These are phyloP conservation scores for Corythoichthys haematopterus DNA, from an alignment of 2,113 vertebrate genomes.

Conservation along the genomic window DNA sequence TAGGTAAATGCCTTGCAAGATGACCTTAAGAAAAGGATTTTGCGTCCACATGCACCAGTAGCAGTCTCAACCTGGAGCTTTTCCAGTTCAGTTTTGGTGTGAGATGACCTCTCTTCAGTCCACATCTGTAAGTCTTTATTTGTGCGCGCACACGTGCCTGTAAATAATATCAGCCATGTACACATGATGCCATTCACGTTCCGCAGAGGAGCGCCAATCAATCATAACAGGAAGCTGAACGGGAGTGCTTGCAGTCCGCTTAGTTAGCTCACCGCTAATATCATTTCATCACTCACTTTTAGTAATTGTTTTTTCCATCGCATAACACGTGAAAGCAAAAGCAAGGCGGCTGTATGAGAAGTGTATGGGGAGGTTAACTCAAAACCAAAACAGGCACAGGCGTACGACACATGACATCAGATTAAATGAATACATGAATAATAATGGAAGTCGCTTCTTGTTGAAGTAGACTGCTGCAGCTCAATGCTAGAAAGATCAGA, in stretches of 20 bases:
- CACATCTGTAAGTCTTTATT: constrained; percentile 19
- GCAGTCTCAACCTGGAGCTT: constrained; percentile 29
- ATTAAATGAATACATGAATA: constrained; percentile 73
- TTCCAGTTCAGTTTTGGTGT: constrained; percentile 27
- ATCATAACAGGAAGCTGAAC: constrained; percentile 20
- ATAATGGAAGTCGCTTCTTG: constrained; percentile 49
- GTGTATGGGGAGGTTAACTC: constrained; percentile 2
- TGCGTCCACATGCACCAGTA: constrained; percentile 23
- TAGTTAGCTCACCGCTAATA: constrained; percentile 61
- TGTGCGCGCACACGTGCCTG: constrained; percentile 5
- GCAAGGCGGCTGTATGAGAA: constrained; percentile 5
- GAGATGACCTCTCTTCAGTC: constrained; percentile 20
- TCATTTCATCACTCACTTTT: constrained; percentile 61
- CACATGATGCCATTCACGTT: constrained; percentile 41
- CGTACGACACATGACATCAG: constrained; percentile 74
- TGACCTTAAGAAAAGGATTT: constrained; percentile 43
- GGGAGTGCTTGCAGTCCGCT: constrained; percentile 22
- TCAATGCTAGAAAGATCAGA: not conserved
- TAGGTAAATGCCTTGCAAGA: constrained; percentile 59
- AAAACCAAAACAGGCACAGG: constrained; percentile 16
- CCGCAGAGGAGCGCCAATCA: constrained; percentile 26
- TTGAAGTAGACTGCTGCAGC: constrained; percentile 21
- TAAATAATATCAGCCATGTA: constrained; percentile 32
- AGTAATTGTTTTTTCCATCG: constrained; percentile 66
- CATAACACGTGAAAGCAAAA: constrained; percentile 6